Evolutionary conservation across 2,113 vertebrate species (phyloP), one percentile per base, ranked within the genome.

Genomic region (Perognathus longimembris): DNA sequence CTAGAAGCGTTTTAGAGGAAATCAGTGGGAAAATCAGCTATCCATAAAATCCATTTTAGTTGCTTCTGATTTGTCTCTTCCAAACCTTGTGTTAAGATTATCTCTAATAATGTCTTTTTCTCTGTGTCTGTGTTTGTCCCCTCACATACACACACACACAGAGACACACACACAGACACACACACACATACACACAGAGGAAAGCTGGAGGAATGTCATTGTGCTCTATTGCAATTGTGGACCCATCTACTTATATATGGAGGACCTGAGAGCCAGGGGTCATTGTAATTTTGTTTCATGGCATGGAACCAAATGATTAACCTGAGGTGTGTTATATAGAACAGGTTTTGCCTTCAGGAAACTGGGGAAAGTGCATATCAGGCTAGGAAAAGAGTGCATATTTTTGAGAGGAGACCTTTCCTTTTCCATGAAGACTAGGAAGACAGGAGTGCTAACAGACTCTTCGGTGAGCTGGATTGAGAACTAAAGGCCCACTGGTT

Each of bases 301-400:
- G 57, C 78, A 63, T 85, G 78, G 38, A 95, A 93, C 30, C 95
- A 85, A 97, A 96, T 78, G 96, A 76, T 88, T 95, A 89, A 75
- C 40, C 26, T 22, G n/a, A 87, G 89, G 85, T 73, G 93, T 42
- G 96, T 95, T 91, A 79, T 83, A 90, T 94, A 95, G 95, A 84
- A 92, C 94, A 84, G 75, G 71, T 54, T 96, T 96, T 97, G 95
- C 66, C 82, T 94, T 89, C 59, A 80, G 92, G 96, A 96, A 93
- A 93, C 79, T 89, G 93, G 84, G 75, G 24, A 97, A 96, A 76
- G 82, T 94, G 78, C 9, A 67, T 20, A 36, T 38, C 81, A 95
- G 75, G 74, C 84, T 83, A 40, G 0, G 57, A 90, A 87, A 84
- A 42, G 28, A 87, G 8, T 54, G 40, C n/a, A 32, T 38, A 20